Evolutionary conservation across 2,888 invertebrate species (phyloP).

Genomic region (Cephus nigrinus): DNA sequence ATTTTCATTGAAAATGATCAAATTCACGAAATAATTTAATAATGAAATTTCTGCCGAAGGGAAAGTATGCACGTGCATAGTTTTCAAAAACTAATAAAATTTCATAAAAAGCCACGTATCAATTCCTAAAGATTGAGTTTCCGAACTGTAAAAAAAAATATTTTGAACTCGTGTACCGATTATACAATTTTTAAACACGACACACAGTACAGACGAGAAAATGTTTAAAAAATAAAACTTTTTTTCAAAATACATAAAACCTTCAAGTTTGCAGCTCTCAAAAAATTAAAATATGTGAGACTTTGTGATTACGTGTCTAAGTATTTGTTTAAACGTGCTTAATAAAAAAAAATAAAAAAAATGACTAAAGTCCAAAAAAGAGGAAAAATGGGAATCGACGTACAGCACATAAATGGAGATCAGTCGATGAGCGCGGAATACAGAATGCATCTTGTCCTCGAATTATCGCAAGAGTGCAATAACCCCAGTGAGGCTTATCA

Average conservation of each 20-base stretch:
- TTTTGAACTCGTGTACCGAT: too few relatives aligned
- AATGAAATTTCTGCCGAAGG: too few relatives aligned
- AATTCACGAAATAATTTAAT: too few relatives aligned
- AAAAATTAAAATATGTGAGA: not conserved
- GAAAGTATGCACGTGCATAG: too few relatives aligned
- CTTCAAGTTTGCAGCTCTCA: not conserved
- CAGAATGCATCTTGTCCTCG: not conserved
- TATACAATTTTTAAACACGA: too few relatives aligned
- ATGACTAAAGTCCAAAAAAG: not conserved
- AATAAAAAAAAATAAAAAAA: not conserved
- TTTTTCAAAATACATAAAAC: not conserved
- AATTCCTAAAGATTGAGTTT: too few relatives aligned
- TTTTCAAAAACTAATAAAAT: too few relatives aligned
- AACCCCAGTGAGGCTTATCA: not conserved
- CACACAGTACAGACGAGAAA: too few relatives aligned
- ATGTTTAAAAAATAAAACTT: not conserved
- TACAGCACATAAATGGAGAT: not conserved
- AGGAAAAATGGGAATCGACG: not conserved
- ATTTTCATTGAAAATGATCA: too few relatives aligned
- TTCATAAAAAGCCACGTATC: too few relatives aligned
- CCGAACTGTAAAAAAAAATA: too few relatives aligned
- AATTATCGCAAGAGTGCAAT: not conserved
- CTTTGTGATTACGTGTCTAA: not conserved
- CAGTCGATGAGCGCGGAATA: not conserved
- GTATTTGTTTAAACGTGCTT: too few relatives aligned